Evolutionary conservation across 2,797 vertebrate genomes (phyloP), one percentile per base, ranked within the genome.

Genomic region (Orestias chungarensis): DNA sequence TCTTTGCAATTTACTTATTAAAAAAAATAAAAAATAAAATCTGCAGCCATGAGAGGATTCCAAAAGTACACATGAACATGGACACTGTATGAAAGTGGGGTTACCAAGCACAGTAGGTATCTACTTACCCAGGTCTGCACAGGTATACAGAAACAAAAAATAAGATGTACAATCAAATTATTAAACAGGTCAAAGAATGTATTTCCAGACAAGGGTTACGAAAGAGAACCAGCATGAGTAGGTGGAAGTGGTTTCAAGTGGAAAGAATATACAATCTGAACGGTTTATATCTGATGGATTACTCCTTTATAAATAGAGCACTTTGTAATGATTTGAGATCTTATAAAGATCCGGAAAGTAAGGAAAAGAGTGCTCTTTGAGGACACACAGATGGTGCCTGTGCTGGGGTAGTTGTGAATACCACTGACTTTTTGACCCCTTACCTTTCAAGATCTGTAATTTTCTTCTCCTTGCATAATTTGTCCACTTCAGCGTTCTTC

Each of bases 381-480:
- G 77, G 87, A 92, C 71, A 79, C 82, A 64, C 82, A 87, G 77
- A 71, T 73, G 74, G 59, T 57, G 38, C 38, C 40, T 62, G 69
- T 74, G 46, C 64, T 70, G 38, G 74, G 44, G 78, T 49, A 15
- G 18, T 78, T 35, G 46, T n/a, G 31, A 68, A 71, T 68, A 57
- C 38, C 27, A 68, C 31, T 20, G 73, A 70, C 68, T 49, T 68
- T 73, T 52, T 79, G 46, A 75, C 71, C 76, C n/a, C 91, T 91
- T 86, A 99, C 98, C 97, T 98, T 91, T 99, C 97, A 35, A 98
- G 94, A 78, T 98, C 96, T 1, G 95, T 92, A 44, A 97, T 97
- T 91, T 95, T 97, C 92, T 95, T 97, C 91, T 98, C 97, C 88
- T 96, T 97, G 88, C 96, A 95, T 23, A 94, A 96, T 90, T 96